A percentile compares a stretch with the other conserved stretches of the same genome.
Evolutionary conservation across 1,140 invertebrate species (phyloP).

Genomic region (Listronotus oregonensis): DNA sequence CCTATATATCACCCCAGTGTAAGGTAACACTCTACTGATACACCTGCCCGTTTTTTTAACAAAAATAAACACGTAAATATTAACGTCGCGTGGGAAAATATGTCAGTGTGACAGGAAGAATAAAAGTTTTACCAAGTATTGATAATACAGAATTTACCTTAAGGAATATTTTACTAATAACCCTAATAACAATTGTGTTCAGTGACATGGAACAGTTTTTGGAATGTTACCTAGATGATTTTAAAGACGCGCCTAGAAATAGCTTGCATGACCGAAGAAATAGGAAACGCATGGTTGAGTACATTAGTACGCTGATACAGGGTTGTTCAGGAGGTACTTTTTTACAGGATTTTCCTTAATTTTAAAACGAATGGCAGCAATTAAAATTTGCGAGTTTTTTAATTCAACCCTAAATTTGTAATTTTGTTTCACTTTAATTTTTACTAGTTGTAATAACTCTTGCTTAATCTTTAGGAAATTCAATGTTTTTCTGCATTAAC

Average conservation of each 20-base stretch:
- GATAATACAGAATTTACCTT: neutral
- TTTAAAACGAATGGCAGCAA: no score
- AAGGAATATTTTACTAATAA: neutral
- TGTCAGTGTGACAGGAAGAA: slow-evolving; percentile 9
- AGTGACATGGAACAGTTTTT: slow-evolving; percentile 68
- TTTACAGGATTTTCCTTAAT: no score
- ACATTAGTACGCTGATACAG: slow-evolving; percentile 72
- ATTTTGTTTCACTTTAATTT: no score
- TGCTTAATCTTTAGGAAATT: no score
- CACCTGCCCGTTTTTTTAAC: no score
- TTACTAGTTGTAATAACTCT: no score
- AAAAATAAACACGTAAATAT: neutral
- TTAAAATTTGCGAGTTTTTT: no score
- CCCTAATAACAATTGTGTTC: neutral
- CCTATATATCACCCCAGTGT: no score
- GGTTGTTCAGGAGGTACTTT: slow-evolving; percentile 66
- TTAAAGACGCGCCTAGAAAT: slow-evolving; percentile 66
- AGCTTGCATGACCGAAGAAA: slow-evolving; percentile 67
- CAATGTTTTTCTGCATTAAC: no score
- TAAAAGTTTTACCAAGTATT: neutral
- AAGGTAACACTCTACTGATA: no score
- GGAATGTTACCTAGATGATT: slow-evolving; percentile 72
- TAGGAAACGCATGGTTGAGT: slow-evolving; percentile 67
- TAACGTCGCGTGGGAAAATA: slow-evolving; percentile 1
- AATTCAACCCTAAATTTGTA: no score